Evolutionary conservation across 2,797 vertebrate genomes (phyloP).

Genomic region (Microhierax caerulescens): DNA sequence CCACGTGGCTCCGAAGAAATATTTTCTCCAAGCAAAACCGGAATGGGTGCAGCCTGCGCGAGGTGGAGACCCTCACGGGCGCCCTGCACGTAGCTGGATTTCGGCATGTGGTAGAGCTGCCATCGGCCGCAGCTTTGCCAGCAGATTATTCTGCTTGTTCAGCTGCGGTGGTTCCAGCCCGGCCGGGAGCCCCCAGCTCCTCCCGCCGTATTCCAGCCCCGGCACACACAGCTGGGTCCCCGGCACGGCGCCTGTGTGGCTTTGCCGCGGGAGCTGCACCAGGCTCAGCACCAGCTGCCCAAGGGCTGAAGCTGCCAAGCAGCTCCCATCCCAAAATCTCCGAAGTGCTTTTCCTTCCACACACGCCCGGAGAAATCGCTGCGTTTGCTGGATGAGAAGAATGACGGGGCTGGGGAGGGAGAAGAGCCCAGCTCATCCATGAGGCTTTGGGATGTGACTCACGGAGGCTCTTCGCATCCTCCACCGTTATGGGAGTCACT

Average conservation of each 20-base stretch:
- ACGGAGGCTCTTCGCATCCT: not conserved
- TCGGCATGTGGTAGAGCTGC: not conserved
- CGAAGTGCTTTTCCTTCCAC: rapidly evolving
- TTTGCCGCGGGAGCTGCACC: not conserved
- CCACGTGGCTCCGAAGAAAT: rapidly evolving
- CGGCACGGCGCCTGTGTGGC: not conserved
- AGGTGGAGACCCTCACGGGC: rapidly evolving
- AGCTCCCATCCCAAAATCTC: not conserved
- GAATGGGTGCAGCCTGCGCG: not conserved
- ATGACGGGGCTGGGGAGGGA: not conserved
- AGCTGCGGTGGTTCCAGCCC: not conserved
- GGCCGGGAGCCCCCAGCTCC: not conserved
- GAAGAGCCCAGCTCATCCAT: not conserved
- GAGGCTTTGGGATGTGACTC: not conserved
- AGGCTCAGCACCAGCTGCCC: rapidly evolving
- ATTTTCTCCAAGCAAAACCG: not conserved
- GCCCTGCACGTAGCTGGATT: not conserved
- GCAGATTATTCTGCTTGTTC: not conserved
- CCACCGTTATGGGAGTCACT: not conserved
- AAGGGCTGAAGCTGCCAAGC: not conserved
- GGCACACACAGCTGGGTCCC: not conserved
- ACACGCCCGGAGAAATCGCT: not conserved
- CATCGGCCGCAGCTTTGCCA: not conserved
- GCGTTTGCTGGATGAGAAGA: not conserved
- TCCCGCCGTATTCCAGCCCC: not conserved